Conservation (phyloP, 2,888 invertebrate species). For the Metalampra italica region DNA sequence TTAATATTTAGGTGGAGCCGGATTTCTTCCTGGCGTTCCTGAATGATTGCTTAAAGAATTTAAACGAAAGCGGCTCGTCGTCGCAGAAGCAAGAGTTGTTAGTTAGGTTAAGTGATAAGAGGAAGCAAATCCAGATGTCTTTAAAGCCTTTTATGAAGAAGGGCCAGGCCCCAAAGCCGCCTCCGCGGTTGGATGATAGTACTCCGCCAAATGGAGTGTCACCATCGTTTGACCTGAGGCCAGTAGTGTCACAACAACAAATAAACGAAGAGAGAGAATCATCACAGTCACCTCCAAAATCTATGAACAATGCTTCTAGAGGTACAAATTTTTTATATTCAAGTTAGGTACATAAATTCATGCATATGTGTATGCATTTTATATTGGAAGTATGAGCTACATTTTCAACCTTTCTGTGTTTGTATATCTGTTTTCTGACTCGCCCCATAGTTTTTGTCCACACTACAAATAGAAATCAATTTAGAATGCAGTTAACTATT, state of each 20-base stretch:
- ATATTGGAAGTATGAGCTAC: too few species aligned
- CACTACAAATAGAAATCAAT: too few species aligned
- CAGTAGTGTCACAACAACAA: slow-evolving; percentile 69
- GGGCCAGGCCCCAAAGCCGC: slow-evolving; percentile 64
- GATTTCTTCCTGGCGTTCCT: slow-evolving; percentile 85
- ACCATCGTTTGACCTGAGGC: slow-evolving; percentile 66
- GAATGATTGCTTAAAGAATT: slow-evolving; percentile 82
- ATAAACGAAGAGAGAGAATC: slow-evolving; percentile 58
- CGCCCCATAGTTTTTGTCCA: too few species aligned
- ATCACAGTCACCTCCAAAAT: slow-evolving; percentile 42
- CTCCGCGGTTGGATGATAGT: slow-evolving; percentile 59
- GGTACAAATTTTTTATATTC: slow-evolving; percentile 30
- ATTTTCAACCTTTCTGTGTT: too few species aligned
- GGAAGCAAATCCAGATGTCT: slow-evolving; percentile 73
- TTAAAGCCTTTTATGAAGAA: slow-evolving; percentile 58
- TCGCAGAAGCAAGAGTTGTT: slow-evolving; percentile 82
- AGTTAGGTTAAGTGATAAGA: slow-evolving; percentile 81
- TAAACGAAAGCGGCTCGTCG: slow-evolving; percentile 62
- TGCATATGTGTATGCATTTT: not conserved
- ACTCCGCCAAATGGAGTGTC: slow-evolving; percentile 71
- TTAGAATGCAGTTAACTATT: too few species aligned
- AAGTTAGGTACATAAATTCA: not conserved
- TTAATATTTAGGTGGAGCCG: slow-evolving; percentile 78
- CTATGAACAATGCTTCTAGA: slow-evolving; percentile 36
- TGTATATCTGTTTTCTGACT: too few species aligned